phyloP scores from a whole-genome alignment of 2,113 vertebrate species.

The Litocranius walleri region DNA sequence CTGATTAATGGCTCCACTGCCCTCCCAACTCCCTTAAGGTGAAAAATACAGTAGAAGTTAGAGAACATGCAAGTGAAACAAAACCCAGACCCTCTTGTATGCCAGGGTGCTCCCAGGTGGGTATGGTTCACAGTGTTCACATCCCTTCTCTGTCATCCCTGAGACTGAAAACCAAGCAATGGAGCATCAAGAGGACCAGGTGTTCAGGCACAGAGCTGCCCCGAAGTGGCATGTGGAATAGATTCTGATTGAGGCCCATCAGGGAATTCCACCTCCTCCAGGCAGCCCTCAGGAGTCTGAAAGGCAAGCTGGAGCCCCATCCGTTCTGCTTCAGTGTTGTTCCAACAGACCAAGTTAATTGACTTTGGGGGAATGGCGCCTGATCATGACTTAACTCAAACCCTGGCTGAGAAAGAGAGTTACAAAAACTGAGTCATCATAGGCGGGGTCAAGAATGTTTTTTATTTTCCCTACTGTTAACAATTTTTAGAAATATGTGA shows the following conservation, averaged over 20 bases:
- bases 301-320: background rate
- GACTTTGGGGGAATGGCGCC: background rate
- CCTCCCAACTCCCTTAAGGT: background rate
- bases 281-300: background rate
- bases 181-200: background rate
- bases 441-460: background rate
- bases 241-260: background rate
- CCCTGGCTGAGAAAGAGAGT: background rate
- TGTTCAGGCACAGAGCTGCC: no score
- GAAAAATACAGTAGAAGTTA: background rate
- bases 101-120: background rate
- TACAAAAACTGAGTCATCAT: background rate
- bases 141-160: background rate
- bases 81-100: rapidly evolving
- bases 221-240: rapidly evolving
- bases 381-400: background rate
- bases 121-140: rapidly evolving
- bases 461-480: background rate
- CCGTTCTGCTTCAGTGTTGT: background rate
- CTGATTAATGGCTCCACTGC: rapidly evolving
- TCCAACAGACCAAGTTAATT: background rate
- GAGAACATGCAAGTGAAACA: background rate
- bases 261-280: background rate
- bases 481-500: background rate
- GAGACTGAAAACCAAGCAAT: rapidly evolving